These are phyloP conservation scores for Agrochola litura DNA, from an alignment of 2,888 invertebrate genomes.

Conservation along the genomic window DNA sequence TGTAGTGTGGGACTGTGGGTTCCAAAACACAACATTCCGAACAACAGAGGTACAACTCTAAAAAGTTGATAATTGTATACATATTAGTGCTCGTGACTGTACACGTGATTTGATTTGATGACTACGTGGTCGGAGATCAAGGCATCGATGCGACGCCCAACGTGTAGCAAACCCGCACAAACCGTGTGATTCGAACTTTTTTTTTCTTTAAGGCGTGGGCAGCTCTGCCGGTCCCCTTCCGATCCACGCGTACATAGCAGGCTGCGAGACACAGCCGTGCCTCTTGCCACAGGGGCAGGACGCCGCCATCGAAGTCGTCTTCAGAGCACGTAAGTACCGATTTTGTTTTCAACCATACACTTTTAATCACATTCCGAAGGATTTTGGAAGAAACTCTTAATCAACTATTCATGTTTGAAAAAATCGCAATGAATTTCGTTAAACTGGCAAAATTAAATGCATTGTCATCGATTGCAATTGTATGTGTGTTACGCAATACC, in stretches of 20 bases:
- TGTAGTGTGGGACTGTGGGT: too few relatives aligned
- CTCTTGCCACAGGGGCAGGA: conserved; percentile 67
- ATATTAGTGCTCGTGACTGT: background rate
- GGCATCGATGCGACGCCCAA: too few relatives aligned
- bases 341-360: background rate
- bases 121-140: background rate
- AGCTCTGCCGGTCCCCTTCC: conserved; percentile 63
- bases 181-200: too few relatives aligned
- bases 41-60: too few relatives aligned
- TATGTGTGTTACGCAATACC: background rate
- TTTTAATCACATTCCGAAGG: background rate
- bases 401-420: background rate
- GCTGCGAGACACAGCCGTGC: conserved; percentile 73
- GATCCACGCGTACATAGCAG: conserved; percentile 69
- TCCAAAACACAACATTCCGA: too few relatives aligned
- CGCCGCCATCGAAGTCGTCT: conserved; percentile 71
- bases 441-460: background rate
- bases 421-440: background rate
- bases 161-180: too few relatives aligned
- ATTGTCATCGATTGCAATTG: background rate
- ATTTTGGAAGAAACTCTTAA: background rate
- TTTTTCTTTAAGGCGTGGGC: conserved; percentile 49
- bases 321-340: conserved; percentile 67
- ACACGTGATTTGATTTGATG: background rate
- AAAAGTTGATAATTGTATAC: background rate